Evolutionary conservation across 2,888 invertebrate genomes (phyloP).

Genomic region (Didymodactylos carnosus): DNA sequence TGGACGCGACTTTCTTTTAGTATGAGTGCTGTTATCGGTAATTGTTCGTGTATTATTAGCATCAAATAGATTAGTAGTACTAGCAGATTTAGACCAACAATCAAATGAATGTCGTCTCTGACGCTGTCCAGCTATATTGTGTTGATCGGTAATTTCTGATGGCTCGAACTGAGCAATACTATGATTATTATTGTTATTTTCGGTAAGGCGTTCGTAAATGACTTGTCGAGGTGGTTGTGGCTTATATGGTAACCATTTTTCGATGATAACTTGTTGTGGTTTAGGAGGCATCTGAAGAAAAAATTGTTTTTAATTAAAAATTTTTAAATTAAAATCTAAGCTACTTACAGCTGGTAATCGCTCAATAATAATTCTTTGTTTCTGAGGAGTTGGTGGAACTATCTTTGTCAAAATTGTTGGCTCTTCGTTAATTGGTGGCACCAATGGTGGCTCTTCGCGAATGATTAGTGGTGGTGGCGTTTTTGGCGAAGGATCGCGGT

Average conservation of each 20-base stretch:
- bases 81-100: no score
- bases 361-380: not conserved
- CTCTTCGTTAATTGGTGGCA: not conserved
- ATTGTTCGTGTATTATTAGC: no score
- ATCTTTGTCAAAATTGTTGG: not conserved
- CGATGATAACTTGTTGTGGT: not conserved
- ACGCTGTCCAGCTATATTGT: no score
- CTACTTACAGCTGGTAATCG: not conserved
- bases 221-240: not conserved
- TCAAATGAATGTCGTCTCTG: not conserved
- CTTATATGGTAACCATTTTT: conserved; percentile 1
- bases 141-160: not conserved
- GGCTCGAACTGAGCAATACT: not conserved
- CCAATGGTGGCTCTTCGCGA: not conserved
- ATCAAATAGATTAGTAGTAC: no score
- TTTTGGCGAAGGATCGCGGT: not conserved
- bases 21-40: no score
- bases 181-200: no score
- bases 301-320: not conserved
- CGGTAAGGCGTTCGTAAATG: not conserved
- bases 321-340: not conserved
- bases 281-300: not conserved
- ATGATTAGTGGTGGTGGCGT: not conserved
- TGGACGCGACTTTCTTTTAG: no score
- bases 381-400: not conserved